Base-by-base conservation (phyloP, 2,797 vertebrate species). In the Octomys mimax region DNA sequence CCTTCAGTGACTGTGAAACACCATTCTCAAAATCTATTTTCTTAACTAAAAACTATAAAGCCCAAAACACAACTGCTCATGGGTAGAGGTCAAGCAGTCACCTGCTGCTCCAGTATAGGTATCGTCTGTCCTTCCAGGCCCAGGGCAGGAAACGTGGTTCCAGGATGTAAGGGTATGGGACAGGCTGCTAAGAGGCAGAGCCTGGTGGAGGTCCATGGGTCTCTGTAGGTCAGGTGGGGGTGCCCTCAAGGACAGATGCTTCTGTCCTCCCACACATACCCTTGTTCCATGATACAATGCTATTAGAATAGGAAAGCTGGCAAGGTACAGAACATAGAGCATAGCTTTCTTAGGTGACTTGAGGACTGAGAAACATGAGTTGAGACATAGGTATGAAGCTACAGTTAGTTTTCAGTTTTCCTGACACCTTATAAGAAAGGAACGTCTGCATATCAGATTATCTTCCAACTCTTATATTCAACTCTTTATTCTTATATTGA, bases 391-490 rank as follows among this genome's bases (percentile, higher is more conserved):
- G n/a, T 36, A 79, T 7, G 13, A 89, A 89, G 70, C 61, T 33
- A 54, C 52, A 57, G 54, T 57, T 57, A n/a, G 11, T 90, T 91
- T 95, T 92, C 52, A 57, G 14, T 24, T 89, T 96, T 90, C 42
- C 52, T 91, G n/a, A 68, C 10, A 21, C 42, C 78, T 5, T 71
- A 39, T 13, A 46, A 75, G 13, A 62, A 59, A 70, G 90, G 91
- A 84, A 79, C 49, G 11, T 49, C 85, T 22, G 49, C 12, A n/a
- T 75, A 36, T 42, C 83, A 68, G n/a, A 59, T 24, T 31, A 87
- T 73, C 42, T 78, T 71, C 62, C 54, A 92, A 78, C 19, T 64
- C n/a, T 83, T 94, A 42, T 62, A 68, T 24, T 46, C 33, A 78
- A 24, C 49, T 64, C 86, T 49, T 46, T 39, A 80, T 7, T 49